Evolutionary conservation across 2,113 vertebrate genomes (phyloP), one percentile per base, ranked within the genome.

Genomic region (Chiloscyllium plagiosum): DNA sequence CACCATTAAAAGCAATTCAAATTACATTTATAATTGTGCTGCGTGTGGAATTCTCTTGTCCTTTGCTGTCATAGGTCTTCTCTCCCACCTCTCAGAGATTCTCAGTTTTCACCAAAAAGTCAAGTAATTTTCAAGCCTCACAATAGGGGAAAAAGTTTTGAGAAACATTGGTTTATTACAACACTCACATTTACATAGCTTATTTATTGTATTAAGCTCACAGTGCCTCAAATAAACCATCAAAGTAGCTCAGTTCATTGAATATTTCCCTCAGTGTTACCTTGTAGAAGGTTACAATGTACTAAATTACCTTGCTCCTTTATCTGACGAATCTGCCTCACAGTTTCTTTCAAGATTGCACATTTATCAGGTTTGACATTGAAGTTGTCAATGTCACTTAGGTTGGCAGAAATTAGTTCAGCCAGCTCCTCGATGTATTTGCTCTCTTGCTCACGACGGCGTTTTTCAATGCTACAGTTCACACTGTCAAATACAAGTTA

Each of bases 281-380:
- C 50, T 50, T 29, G 68, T 50, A 20, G 29, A 68, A 65, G 37
- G 69, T 50, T 65, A 96, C 29, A 72, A 50, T 22, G 56, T 37
- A 95, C 19, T 2, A 7, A 56, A 24, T 96, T 98, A 99, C 99
- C 99, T 99, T 99, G 99, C 96, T 99, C 99, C 97, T 99, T 99
- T 98, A 99, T 99, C 97, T 99, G 99, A 95, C 99, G 98, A 97
- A 99, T 99, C 97, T 99, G 99, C 96, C 99, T 98, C 97, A 99
- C 99, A 0, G 99, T 99, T 98, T 99, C 99, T 97, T 99, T 99
- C 97, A 99, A 98, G 97, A 99, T 99, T 96, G 98, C 99, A 97
- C 99, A 99, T 98, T 99, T 99, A 97, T 99, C 99, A 80, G 99
- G 99, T 97, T 99, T 99, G 96, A 99, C 99, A 97, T 99, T 99